These are phyloP conservation scores for Drosophila kanapiae DNA, from an alignment of 1,140 invertebrate species.

Conservation along the genomic window DNA sequence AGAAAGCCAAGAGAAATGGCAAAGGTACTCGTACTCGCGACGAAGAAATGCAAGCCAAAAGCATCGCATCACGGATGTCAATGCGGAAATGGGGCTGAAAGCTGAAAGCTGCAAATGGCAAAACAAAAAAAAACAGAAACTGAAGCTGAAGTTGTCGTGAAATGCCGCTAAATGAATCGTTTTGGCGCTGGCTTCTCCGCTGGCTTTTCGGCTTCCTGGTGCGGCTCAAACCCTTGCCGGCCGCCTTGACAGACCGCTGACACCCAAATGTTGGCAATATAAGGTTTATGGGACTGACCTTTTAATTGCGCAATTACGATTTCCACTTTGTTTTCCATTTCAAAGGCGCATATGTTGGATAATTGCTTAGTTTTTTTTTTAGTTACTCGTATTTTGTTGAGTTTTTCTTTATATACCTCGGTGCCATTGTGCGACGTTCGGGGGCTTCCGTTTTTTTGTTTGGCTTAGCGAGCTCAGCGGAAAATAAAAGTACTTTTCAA, in stretches of 20 bases:
- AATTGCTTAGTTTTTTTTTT: conserved; percentile 66
- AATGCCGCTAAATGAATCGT: conserved; percentile 70
- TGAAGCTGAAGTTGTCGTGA: conserved; percentile 69
- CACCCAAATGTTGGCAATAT: conserved; percentile 25
- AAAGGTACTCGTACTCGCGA: conserved; percentile 59
- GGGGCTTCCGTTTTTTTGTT: conserved; percentile 81
- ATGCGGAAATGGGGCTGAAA: conserved; percentile 64
- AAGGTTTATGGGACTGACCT: conserved; percentile 51
- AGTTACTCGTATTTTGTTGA: conserved; percentile 24
- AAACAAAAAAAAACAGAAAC: conserved; percentile 11
- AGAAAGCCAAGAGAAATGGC: conserved; percentile 75
- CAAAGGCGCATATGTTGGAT: conserved; percentile 56
- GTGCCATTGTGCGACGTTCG: conserved; percentile 48
- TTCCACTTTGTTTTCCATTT: conserved; percentile 47
- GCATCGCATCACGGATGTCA: conserved; percentile 68
- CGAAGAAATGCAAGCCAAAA: conserved; percentile 50
- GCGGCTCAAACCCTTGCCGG: conserved; percentile 42
- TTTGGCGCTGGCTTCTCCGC: conserved; percentile 20
- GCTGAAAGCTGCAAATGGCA: conserved; percentile 19
- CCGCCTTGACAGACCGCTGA: conserved; percentile 45
- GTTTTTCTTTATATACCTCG: conserved; percentile 30
- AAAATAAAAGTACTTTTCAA: conserved; percentile 56
- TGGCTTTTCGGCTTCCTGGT: conserved; percentile 38
- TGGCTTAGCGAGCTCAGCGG: conserved; percentile 69
- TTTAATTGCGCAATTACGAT: conserved; percentile 62